Evolutionary conservation across 2,113 vertebrate species (phyloP).

Genomic region (Reinhardtius hippoglossoides): DNA sequence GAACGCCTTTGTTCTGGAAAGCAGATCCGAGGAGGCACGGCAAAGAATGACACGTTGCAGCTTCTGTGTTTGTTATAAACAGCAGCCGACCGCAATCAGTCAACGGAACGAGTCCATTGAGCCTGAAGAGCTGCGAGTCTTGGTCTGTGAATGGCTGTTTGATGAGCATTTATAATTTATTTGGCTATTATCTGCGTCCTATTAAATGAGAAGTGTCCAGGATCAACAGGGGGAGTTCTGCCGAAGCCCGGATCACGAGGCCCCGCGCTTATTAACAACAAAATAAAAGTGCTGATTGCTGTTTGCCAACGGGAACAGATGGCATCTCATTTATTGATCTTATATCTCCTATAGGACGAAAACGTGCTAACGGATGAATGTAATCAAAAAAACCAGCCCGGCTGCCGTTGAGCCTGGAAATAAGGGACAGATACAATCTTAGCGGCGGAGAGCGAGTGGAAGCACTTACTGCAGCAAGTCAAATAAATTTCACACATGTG

Average conservation of each 20-base stretch:
- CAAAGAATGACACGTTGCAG: constrained; percentile 2
- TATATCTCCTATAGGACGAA: constrained; percentile 37
- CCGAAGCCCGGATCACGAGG: not conserved
- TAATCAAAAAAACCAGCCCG: constrained; percentile 35
- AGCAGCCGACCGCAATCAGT: constrained; percentile 18
- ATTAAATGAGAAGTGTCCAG: constrained; percentile 22
- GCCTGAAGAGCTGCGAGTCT: not conserved
- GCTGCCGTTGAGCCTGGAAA: constrained; percentile 14
- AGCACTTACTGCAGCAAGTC: constrained; percentile 14
- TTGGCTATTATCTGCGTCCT: constrained; percentile 23
- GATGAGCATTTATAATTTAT: constrained; percentile 49
- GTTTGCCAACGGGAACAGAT: constrained; percentile 30
- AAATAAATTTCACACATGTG: constrained; percentile 32
- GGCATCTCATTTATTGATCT: constrained; percentile 18
- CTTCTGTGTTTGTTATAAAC: constrained; percentile 34
- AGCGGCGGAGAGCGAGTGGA: not conserved
- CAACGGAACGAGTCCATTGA: constrained; percentile 21
- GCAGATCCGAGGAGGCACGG: not conserved
- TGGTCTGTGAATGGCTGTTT: constrained; percentile 39
- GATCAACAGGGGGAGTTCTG: not conserved
- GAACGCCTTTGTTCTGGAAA: constrained; percentile 29
- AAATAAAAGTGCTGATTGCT: constrained; percentile 15
- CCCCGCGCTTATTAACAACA: constrained; percentile 22
- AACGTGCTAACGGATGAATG: constrained; percentile 35
- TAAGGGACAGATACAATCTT: constrained; percentile 25